A percentile compares a stretch with the other conserved stretches of the same genome.
Conservation (phyloP, 2,113 vertebrate species). For the Onychostruthus taczanowskii region DNA sequence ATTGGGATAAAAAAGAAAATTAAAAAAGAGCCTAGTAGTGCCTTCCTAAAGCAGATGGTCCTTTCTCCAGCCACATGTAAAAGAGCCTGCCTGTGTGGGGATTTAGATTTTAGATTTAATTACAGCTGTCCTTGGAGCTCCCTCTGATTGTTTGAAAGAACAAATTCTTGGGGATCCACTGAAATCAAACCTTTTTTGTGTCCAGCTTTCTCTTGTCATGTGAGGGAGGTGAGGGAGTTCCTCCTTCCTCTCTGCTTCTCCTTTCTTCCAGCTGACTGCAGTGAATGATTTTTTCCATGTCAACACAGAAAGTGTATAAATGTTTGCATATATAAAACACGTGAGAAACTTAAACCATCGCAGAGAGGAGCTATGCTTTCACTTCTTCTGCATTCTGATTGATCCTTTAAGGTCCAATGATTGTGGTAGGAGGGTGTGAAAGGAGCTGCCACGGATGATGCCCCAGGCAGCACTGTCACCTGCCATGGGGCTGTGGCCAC, state of each 20-base stretch:
- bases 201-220: background rate
- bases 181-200: background rate
- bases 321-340: background rate
- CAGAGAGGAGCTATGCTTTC: background rate
- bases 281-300: background rate
- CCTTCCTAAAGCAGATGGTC: slow-evolving; percentile 23
- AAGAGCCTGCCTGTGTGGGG: background rate
- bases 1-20: background rate
- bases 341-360: background rate
- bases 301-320: background rate
- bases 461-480: rapidly evolving
- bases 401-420: background rate
- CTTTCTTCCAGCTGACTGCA: background rate
- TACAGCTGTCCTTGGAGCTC: background rate
- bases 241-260: background rate
- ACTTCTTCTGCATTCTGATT: background rate
- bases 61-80: background rate
- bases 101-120: slow-evolving; percentile 39
- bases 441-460: background rate
- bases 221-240: background rate
- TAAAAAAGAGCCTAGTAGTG: background rate
- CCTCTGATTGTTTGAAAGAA: background rate
- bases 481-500: rapidly evolving
- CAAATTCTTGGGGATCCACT: background rate
- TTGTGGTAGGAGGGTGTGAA: background rate